phyloP scores from a whole-genome alignment of 2,113 vertebrate genomes.

The Felis chaus region DNA sequence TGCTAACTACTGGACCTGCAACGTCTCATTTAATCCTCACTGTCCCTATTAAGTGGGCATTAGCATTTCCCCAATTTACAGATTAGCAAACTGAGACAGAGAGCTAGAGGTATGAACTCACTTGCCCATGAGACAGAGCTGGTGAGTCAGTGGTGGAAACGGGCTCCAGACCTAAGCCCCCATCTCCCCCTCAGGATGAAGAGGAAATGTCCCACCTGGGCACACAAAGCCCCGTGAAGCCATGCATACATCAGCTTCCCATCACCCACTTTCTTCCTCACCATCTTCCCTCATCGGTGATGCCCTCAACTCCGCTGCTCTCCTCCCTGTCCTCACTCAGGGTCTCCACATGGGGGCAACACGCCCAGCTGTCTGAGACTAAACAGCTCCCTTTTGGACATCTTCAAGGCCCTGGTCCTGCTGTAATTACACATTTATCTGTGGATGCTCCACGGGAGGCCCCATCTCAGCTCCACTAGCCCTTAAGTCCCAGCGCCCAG shows the following conservation, averaged over 20 bases:
- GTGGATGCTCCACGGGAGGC: fast-evolving
- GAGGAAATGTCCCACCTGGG: fast-evolving
- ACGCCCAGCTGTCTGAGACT: background rate
- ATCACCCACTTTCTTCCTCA: background rate
- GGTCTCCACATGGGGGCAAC: background rate
- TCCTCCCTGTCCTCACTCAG: background rate
- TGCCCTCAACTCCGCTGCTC: fast-evolving
- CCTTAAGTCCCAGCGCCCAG: fast-evolving
- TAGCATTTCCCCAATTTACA: background rate
- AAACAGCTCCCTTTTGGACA: background rate
- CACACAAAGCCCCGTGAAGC: background rate
- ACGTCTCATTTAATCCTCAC: background rate
- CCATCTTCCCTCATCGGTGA: background rate
- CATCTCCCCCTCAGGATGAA: background rate
- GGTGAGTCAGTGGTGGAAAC: background rate
- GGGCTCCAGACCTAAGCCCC: background rate
- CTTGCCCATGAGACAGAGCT: background rate
- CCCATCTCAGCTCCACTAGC: background rate
- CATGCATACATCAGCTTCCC: background rate
- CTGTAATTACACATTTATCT: background rate
- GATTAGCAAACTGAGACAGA: background rate
- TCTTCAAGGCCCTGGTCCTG: background rate
- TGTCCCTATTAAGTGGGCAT: background rate
- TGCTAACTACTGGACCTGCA: background rate
- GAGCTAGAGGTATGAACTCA: too few species aligned